phyloP scores from a whole-genome alignment of 2,888 invertebrate genomes.

The Exephanes ischioxanthus region DNA sequence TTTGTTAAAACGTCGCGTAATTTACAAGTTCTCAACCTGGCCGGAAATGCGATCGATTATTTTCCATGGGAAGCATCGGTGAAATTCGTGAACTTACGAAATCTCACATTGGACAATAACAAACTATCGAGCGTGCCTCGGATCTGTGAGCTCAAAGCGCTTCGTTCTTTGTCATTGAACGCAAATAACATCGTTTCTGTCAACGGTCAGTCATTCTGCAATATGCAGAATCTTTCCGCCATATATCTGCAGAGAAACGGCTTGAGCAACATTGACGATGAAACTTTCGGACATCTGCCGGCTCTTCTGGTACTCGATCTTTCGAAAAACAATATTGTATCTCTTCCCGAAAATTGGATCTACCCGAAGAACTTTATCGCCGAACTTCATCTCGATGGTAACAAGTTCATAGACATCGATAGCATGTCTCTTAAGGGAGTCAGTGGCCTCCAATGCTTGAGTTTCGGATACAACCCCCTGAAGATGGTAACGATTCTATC shows the following conservation, averaged over 20 bases:
- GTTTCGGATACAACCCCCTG: constrained; percentile 16
- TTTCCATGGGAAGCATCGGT: not conserved
- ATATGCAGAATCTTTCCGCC: constrained; percentile 1
- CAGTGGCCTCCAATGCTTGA: not conserved
- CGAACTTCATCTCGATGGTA: constrained; percentile 32
- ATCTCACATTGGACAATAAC: constrained; percentile 28
- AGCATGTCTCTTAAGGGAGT: constrained; percentile 19
- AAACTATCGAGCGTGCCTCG: not conserved
- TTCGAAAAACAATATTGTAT: constrained; percentile 11
- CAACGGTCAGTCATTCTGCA: constrained; percentile 18
- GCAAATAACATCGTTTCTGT: constrained; percentile 5
- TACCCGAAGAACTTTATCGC: not conserved
- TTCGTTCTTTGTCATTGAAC: constrained; percentile 20
- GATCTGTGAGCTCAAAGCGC: constrained; percentile 12
- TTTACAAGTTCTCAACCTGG: constrained; percentile 29
- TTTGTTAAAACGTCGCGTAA: not conserved
- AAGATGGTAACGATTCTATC: not conserved
- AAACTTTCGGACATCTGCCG: constrained; percentile 24
- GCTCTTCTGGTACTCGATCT: constrained; percentile 29
- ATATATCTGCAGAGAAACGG: constrained; percentile 13
- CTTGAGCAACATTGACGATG: constrained; percentile 20
- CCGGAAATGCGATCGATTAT: not conserved
- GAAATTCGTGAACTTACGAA: constrained; percentile 9
- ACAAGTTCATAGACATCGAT: constrained; percentile 11
- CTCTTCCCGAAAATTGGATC: constrained; percentile 35